A percentile compares a stretch with the other conserved stretches of the same genome.
Conservation (phyloP, 2,113 vertebrate species). For the Cygnus atratus region DNA sequence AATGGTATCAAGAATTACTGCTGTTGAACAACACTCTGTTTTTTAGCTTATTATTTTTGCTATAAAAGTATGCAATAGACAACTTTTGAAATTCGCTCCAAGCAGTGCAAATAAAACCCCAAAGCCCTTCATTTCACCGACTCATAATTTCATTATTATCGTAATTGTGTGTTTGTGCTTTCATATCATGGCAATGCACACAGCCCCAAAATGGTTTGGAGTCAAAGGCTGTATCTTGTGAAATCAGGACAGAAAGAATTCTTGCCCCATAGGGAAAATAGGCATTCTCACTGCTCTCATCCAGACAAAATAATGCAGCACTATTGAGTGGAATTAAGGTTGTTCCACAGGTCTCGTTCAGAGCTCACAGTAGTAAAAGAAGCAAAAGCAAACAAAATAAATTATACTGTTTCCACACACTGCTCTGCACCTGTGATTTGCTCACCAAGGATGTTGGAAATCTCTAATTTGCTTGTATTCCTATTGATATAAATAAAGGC, state of each 20-base stretch:
- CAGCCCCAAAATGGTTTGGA: not conserved
- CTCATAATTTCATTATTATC: not conserved
- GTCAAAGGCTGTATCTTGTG: not conserved
- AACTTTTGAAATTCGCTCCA: not conserved
- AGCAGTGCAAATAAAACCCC: not conserved
- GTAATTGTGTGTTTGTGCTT: not conserved
- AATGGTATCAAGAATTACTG: not conserved
- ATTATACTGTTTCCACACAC: not conserved
- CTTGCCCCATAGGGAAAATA: not conserved
- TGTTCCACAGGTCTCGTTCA: not conserved
- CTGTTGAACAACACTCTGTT: not conserved
- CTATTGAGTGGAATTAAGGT: not conserved
- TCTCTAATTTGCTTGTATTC: not conserved
- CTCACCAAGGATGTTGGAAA: not conserved
- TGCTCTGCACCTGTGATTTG: not conserved
- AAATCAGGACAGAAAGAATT: not conserved
- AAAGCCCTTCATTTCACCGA: not conserved
- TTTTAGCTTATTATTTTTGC: not conserved
- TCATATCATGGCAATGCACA: not conserved
- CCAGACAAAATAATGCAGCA: not conserved
- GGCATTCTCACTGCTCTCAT: not conserved
- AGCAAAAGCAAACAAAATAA: not conserved
- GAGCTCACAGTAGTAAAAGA: not conserved
- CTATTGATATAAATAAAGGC: not conserved
- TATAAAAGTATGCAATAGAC: not conserved